Evolutionary conservation across 2,113 vertebrate species (phyloP).

Genomic region (Pandion haliaetus): DNA sequence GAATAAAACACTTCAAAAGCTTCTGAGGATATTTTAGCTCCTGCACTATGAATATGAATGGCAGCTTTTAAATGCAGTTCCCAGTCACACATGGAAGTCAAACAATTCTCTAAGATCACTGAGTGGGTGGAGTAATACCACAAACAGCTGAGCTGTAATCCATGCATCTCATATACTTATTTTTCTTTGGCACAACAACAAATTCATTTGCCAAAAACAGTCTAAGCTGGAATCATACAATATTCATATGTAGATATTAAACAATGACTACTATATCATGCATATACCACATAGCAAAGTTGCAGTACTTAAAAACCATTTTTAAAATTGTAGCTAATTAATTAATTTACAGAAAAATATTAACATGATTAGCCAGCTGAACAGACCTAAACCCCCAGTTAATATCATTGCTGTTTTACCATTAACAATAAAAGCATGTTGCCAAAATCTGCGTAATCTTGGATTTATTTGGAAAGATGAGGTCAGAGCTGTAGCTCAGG

Average conservation of each 20-base stretch:
- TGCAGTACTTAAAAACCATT: neutral
- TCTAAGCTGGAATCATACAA: neutral
- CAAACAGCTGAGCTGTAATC: constrained; percentile 8
- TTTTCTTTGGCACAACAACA: neutral
- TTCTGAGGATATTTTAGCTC: neutral
- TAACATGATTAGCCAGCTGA: neutral
- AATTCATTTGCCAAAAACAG: neutral
- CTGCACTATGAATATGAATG: neutral
- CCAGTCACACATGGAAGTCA: neutral
- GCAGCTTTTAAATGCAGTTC: neutral
- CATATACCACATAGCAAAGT: neutral
- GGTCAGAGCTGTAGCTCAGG: neutral
- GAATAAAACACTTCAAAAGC: neutral
- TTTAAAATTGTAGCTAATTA: neutral
- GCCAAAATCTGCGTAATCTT: constrained; percentile 45
- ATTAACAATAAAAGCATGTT: constrained; percentile 11
- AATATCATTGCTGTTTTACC: neutral
- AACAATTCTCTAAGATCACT: neutral
- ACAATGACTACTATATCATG: neutral
- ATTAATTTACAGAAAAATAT: neutral
- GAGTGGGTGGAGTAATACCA: constrained; percentile 3
- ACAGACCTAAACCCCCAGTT: neutral
- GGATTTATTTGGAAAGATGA: constrained; percentile 8
- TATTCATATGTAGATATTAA: neutral
- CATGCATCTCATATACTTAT: neutral